These are phyloP conservation scores for Euzophera pinguis DNA, from an alignment of 2,888 invertebrate species.

Conservation along the genomic window DNA sequence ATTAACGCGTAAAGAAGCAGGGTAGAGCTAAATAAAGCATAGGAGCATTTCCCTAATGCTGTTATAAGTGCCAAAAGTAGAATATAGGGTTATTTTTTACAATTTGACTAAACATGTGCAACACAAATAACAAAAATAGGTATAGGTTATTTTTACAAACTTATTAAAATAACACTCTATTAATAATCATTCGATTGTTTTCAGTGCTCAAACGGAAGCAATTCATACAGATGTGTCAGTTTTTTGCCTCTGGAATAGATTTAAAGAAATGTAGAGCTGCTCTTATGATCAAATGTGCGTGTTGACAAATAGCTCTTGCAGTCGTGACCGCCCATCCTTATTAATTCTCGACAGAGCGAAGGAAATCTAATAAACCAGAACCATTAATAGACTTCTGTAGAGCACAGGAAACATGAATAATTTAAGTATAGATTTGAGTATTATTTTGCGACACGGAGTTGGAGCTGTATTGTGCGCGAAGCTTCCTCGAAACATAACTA, in stretches of 20 bases:
- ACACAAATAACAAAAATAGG: conserved; percentile 1
- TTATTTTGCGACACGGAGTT: too few relatives aligned
- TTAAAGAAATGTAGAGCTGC: conserved; percentile 29
- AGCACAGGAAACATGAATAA: conserved; percentile 45
- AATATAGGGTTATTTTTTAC: conserved; percentile 9
- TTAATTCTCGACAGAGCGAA: conserved; percentile 42
- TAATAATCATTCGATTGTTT: conserved; percentile 37
- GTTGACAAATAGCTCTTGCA: conserved; percentile 46
- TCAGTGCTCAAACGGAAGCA: conserved; percentile 45
- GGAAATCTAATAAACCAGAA: conserved; percentile 51
- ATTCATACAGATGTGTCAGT: conserved; percentile 43
- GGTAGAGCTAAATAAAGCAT: background rate
- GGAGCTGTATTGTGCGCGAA: background rate
- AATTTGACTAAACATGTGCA: conserved; percentile 3
- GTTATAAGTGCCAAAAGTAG: conserved; percentile 4
- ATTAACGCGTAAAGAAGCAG: conserved; percentile 4
- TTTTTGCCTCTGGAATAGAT: conserved; percentile 41
- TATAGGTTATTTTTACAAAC: background rate
- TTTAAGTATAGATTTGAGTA: conserved; percentile 33
- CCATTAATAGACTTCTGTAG: conserved; percentile 41
- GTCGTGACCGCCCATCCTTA: conserved; percentile 34
- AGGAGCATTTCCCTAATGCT: conserved; percentile 4
- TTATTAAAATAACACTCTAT: background rate
- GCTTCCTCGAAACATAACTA: too few relatives aligned
- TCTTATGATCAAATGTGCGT: conserved; percentile 32